Percentiles rank a stretch among this genome's conserved stretches.
phyloP scores from a whole-genome alignment of 2,113 vertebrate species.

The Gyps fulvus region DNA sequence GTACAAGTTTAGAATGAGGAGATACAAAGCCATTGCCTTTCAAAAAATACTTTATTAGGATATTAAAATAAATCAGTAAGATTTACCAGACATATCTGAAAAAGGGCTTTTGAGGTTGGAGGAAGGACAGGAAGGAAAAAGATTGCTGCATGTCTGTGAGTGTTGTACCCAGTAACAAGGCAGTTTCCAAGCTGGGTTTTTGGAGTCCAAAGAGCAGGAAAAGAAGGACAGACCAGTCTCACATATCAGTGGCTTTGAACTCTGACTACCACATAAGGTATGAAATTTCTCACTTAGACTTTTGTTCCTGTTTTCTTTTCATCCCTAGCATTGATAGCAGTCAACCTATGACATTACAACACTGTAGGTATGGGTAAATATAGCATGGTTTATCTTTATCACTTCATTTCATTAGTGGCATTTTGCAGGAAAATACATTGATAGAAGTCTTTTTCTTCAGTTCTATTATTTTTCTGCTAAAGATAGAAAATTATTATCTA shows the following conservation, averaged over 20 bases:
- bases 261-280: background rate
- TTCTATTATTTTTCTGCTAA: background rate
- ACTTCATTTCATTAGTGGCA: background rate
- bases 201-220: background rate
- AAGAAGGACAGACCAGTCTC: background rate
- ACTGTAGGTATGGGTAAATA: background rate
- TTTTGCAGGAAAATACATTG: background rate
- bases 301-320: background rate
- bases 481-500: constrained; percentile 5
- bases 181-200: background rate
- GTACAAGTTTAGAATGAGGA: background rate
- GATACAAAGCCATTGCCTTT: background rate
- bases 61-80: background rate
- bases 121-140: background rate
- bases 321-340: background rate
- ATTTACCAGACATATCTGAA: background rate
- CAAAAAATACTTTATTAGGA: background rate
- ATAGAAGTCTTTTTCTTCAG: background rate
- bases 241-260: background rate
- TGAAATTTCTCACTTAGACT: background rate
- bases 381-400: background rate
- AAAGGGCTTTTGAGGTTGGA: background rate
- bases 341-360: background rate
- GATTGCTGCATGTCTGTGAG: background rate
- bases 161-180: background rate